Base-by-base conservation (phyloP, 2,797 vertebrate genomes). In the Mergus octosetaceus region DNA sequence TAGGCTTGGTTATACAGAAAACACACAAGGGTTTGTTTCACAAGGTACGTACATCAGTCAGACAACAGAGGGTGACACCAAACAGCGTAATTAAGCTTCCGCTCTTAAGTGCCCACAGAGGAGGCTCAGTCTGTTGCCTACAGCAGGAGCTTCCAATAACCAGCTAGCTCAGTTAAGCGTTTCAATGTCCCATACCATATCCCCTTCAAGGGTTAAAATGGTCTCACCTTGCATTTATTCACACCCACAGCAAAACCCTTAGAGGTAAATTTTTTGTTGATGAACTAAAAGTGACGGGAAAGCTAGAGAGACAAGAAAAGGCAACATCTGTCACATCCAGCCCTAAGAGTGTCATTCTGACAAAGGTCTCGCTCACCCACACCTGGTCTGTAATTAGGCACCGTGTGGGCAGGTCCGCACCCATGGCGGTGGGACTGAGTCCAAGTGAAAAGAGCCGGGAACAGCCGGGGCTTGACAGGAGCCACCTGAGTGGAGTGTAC, bases 341-440 rank as follows among this genome's bases (percentile, higher is more conserved):
- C 69, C 66, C 6, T 1, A 36, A 66, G 81, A 73, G 61, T 83
- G 92, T 93, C 88, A 4, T 54, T 76, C 86, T 90, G 41, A 81
- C 90, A 56, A 39, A 95, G 91, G 82, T 93, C 91, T 94, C 94
- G 17, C 84, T 94, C 96, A 93, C 72, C 84, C 86, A 80, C 92
- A 64, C 2, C 6, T 87, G 93, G 34, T 90, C 90, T 95, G 32
- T 96, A 96, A 97, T 97, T 95, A 95, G 90, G 43, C 7, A 1
- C 45, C 0, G 0, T 62, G 96, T 94, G 94, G 96, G 94, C 92
- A 87, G 94, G 91, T 87, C 95, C 94, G 56, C 91, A 70, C 95
- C 93, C 90, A 89, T 84, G 16, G 6, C 4, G 1, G 0, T 75
- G 93, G 90, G 84, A 80, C 54, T 41, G 68, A 77, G 68, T 95